These are phyloP conservation scores for Tapera naevia DNA, from an alignment of 2,797 vertebrate species.

Conservation along the genomic window DNA sequence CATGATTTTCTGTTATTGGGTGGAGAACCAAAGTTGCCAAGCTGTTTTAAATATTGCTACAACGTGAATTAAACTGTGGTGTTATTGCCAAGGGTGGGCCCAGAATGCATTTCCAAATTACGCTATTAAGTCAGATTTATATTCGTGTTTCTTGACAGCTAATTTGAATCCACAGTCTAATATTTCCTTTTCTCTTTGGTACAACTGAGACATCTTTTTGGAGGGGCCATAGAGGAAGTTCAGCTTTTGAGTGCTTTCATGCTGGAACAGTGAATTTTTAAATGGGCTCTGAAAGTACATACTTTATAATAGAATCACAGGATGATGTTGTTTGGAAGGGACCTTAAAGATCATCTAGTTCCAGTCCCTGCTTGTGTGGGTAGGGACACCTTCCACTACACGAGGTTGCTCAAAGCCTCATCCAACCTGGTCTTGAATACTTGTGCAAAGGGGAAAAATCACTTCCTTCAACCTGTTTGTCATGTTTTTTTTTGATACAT, in stretches of 20 bases:
- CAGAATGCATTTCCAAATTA: background rate
- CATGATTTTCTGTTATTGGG: conserved; percentile 8
- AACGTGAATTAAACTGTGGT: background rate
- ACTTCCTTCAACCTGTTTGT: too few species aligned
- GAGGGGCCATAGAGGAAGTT: background rate
- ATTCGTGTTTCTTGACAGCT: conserved; percentile 21
- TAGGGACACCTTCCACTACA: too few species aligned
- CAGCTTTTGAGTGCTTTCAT: background rate
- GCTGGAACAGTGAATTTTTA: conserved; percentile 14
- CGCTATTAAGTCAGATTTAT: background rate
- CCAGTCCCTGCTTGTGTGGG: too few species aligned
- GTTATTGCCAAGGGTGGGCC: conserved; percentile 10
- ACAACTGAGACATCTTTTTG: background rate
- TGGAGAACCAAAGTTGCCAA: background rate
- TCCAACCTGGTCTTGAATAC: too few species aligned
- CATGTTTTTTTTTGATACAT: too few species aligned
- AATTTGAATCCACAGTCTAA: conserved; percentile 4
- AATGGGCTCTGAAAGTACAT: background rate
- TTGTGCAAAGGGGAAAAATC: too few species aligned
- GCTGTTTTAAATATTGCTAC: conserved; percentile 26
- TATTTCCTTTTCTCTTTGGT: background rate
- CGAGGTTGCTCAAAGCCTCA: too few species aligned
- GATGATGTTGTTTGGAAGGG: too few species aligned
- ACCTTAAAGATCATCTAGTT: too few species aligned
- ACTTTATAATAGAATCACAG: background rate